Evolutionary conservation across 2,113 vertebrate genomes (phyloP).

Genomic region (Holacanthus passer): DNA sequence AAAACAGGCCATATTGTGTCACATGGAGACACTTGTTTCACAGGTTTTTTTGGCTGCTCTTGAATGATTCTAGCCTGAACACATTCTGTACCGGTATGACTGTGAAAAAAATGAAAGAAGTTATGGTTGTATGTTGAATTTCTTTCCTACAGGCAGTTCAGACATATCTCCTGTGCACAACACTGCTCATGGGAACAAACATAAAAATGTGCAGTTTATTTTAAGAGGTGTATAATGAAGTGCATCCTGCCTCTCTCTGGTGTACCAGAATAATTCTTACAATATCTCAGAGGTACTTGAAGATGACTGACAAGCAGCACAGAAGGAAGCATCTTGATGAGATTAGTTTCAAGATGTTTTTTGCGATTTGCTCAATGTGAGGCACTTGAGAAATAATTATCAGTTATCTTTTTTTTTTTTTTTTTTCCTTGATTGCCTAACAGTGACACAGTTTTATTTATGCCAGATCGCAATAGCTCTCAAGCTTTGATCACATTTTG

Average conservation of each 20-base stretch:
- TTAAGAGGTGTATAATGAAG: constrained; percentile 23
- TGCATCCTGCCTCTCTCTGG: constrained; percentile 12
- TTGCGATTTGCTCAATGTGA: constrained; percentile 38
- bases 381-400: constrained; percentile 54
- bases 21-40: background rate
- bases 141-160: constrained; percentile 10
- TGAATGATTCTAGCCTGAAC: constrained; percentile 24
- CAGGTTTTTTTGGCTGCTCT: background rate
- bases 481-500: constrained; percentile 51
- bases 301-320: constrained; percentile 48
- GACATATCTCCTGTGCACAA: constrained; percentile 9
- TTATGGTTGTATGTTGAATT: background rate
- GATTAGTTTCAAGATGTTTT: constrained; percentile 46
- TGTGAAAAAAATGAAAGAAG: background rate
- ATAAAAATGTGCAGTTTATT: constrained; percentile 22
- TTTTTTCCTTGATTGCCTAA: constrained; percentile 41
- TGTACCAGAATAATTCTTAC: constrained; percentile 24
- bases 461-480: constrained; percentile 35
- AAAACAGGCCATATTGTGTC: background rate
- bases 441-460: constrained; percentile 35
- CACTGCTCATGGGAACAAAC: background rate
- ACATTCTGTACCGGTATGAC: background rate
- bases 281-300: constrained; percentile 40
- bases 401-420: constrained; percentile 7
- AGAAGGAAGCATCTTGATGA: constrained; percentile 47